Conservation (phyloP, 1,140 invertebrate genomes). For the Melitaea cinxia region DNA sequence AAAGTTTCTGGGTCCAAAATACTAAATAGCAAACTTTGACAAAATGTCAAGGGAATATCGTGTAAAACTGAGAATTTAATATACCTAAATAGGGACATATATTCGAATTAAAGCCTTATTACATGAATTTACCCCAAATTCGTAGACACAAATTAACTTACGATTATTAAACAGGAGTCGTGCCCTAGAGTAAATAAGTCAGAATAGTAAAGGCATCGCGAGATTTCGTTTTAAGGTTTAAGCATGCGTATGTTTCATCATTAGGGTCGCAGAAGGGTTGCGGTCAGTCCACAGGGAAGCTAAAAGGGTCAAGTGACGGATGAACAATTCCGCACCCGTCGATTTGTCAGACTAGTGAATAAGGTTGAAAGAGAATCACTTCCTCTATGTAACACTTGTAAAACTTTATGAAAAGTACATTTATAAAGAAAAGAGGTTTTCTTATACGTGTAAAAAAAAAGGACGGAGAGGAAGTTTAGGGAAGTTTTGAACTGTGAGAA, state of each 20-base stretch:
- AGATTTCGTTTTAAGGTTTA: constrained; percentile 6
- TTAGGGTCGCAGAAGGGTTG: constrained; percentile 18
- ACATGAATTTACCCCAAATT: too few relatives aligned
- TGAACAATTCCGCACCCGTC: constrained; percentile 17
- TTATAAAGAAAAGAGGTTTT: not conserved
- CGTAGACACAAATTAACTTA: not conserved
- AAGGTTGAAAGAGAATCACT: constrained; percentile 11
- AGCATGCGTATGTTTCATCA: constrained; percentile 18
- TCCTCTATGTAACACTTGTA: not conserved
- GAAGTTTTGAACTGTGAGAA: too few relatives aligned
- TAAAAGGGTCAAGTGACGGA: constrained; percentile 23
- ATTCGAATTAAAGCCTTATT: too few relatives aligned
- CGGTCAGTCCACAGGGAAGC: constrained; percentile 22
- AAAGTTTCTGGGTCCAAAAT: too few relatives aligned
- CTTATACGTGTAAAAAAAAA: too few relatives aligned
- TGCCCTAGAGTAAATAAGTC: not conserved
- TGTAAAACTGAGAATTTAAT: too few relatives aligned
- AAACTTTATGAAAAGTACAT: not conserved
- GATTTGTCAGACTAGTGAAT: constrained; percentile 18
- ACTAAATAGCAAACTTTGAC: too few relatives aligned
- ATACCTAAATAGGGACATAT: too few relatives aligned
- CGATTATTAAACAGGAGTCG: not conserved
- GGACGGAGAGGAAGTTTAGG: too few relatives aligned
- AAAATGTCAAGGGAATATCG: too few relatives aligned
- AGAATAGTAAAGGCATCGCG: constrained; percentile 6